phyloP scores from a whole-genome alignment of 1,140 invertebrate species.

The Trichogramma pretiosum region DNA sequence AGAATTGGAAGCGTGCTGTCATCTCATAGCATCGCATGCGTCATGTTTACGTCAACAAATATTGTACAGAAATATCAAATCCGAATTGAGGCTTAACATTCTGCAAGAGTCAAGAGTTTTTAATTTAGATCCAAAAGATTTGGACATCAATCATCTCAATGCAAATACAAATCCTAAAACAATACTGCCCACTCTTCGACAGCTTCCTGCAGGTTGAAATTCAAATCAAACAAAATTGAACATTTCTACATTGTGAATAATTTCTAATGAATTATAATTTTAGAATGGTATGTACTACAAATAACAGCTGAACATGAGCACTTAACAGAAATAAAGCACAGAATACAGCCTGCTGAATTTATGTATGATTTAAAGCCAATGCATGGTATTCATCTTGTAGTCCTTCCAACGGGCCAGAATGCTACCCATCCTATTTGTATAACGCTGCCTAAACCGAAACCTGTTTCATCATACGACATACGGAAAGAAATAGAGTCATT shows the following conservation, averaged over 20 bases:
- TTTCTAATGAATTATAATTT: constrained; percentile 14
- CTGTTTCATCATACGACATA: constrained; percentile 31
- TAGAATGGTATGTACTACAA: constrained; percentile 56
- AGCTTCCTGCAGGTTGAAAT: constrained; percentile 31
- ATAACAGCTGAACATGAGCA: constrained; percentile 47
- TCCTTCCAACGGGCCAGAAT: constrained; percentile 46
- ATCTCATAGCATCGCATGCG: constrained; percentile 36
- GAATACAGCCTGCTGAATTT: neutral
- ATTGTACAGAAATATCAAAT: constrained; percentile 30
- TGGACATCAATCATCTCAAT: constrained; percentile 26
- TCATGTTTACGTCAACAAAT: constrained; percentile 33
- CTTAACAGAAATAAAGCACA: constrained; percentile 26
- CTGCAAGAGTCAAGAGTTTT: constrained; percentile 16
- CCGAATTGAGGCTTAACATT: constrained; percentile 20
- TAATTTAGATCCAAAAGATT: constrained; percentile 24
- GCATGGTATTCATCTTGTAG: constrained; percentile 43
- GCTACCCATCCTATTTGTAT: constrained; percentile 38
- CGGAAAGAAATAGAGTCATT: constrained; percentile 32
- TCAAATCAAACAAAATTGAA: neutral
- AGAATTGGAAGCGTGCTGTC: constrained; percentile 30
- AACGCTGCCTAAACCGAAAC: constrained; percentile 42
- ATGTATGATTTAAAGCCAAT: constrained; percentile 27
- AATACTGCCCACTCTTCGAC: constrained; percentile 23
- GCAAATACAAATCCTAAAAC: constrained; percentile 22
- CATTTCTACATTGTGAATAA: neutral